Conservation (phyloP, 2,797 vertebrate species). For the Ambastaia sidthimunki region DNA sequence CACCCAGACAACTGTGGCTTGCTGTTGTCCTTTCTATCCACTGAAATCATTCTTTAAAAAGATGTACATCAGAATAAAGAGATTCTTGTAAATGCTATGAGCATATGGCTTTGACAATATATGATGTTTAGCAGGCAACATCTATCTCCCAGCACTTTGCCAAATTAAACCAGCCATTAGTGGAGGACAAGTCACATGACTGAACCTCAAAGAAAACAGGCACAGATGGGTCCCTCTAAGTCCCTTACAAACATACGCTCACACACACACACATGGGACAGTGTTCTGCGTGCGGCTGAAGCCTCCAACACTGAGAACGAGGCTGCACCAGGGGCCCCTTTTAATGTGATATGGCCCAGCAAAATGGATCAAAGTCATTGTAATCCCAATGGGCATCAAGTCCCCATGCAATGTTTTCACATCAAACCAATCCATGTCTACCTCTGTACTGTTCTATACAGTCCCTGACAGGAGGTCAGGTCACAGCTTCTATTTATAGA, state of each 20-base stretch:
- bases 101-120: conserved; percentile 34
- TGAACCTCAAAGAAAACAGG: conserved; percentile 39
- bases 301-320: neutral
- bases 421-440: conserved; percentile 31
- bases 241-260: neutral
- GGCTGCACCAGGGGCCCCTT: neutral
- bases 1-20: neutral
- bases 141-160: conserved; percentile 56
- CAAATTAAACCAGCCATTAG: conserved; percentile 50
- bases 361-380: conserved; percentile 78
- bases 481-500: neutral
- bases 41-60: conserved; percentile 24
- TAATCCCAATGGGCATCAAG: conserved; percentile 54
- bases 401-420: conserved; percentile 10
- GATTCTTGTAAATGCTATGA: conserved; percentile 17
- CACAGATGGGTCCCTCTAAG: conserved; percentile 50
- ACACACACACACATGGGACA: neutral
- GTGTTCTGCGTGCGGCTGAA: neutral
- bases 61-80: conserved; percentile 20
- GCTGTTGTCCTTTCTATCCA: neutral
- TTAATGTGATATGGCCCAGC: conserved; percentile 77
- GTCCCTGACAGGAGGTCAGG: conserved; percentile 33
- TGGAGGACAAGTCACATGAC: conserved; percentile 46
- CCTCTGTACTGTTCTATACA: neutral
- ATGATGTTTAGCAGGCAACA: conserved; percentile 37